Evolutionary conservation across 1,140 invertebrate genomes (phyloP), one percentile per base, ranked within the genome.

Genomic region (Drosophila tropicalis): DNA sequence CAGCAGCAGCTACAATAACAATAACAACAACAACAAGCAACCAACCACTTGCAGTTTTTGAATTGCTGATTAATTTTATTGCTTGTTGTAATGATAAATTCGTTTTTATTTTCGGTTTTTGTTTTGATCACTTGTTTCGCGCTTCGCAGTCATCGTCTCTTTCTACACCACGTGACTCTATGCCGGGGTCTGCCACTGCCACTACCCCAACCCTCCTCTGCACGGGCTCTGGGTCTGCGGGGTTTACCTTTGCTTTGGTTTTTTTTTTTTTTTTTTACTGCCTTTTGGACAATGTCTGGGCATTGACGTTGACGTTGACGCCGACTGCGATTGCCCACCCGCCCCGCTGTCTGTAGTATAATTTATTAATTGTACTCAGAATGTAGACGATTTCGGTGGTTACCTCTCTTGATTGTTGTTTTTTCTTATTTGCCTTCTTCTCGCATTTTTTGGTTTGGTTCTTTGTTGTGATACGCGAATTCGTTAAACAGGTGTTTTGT

Each of bases 51-150:
- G 83, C 83, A 87, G 84, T 87, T 87, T 87, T 87, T 87, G 84
- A 87, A 87, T 89, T 87, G 84, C 81, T 87, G 84, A 89, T 87
- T 87, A 87, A 89, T 89, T 89, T 89, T 89, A 89, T 89, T 89
- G 80, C 84, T 89, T 89, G 80, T 89, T 87, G 80, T 84, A 87
- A 89, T 89, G 85, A 89, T 89, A 89, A 89, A 89, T 89, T 89
- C 81, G 84, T 89, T 87, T 87, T 87, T 82, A 51, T 89, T 86
- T 80, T 89, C 84, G 84, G 84, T 89, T 89, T 86, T 80, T 89
- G 84, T 89, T 89, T 89, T 89, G 84, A 89, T 89, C 58, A 81
- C 77, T 84, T 78, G 84, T 73, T 89, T 89, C 84, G 84, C 66
- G 67, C 67, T 67, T 51, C 17, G 44, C 44, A 22, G 67, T 51